phyloP scores from a whole-genome alignment of 2,888 invertebrate species.

The Dasypogon diadema region DNA sequence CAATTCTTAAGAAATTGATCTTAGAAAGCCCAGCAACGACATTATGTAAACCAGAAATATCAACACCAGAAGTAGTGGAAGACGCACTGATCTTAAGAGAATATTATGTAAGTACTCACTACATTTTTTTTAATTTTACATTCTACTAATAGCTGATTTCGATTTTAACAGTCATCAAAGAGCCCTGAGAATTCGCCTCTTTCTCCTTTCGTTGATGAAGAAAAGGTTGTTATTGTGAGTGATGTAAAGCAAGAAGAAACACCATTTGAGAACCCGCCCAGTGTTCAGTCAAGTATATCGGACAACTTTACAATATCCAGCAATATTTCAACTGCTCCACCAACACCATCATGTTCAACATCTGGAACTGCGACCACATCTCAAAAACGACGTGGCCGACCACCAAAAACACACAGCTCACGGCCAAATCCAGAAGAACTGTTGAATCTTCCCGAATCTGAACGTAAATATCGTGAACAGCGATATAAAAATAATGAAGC shows the following conservation, averaged over 20 bases:
- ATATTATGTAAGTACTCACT: background rate
- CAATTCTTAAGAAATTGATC: background rate
- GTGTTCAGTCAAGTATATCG: constrained; percentile 15
- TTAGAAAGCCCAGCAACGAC: background rate
- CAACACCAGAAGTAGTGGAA: constrained; percentile 42
- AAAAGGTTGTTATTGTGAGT: background rate
- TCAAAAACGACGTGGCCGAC: constrained; percentile 69
- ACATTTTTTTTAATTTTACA: background rate
- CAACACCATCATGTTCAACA: constrained; percentile 32
- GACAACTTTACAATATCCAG: constrained; percentile 12
- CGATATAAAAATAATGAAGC: constrained; percentile 85
- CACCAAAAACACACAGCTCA: constrained; percentile 68
- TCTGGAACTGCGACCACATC: background rate
- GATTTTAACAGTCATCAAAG: no score
- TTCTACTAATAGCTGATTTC: no score
- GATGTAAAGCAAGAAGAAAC: background rate
- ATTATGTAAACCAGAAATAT: background rate
- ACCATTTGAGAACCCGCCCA: background rate
- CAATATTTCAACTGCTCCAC: constrained; percentile 37
- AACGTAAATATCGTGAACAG: constrained; percentile 75
- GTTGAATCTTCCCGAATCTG: constrained; percentile 66
- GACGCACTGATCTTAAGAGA: constrained; percentile 15
- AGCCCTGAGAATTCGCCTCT: background rate
- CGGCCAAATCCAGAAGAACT: constrained; percentile 55
- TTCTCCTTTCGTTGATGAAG: background rate